These are phyloP conservation scores for Pangasianodon gigas DNA, from an alignment of 2,113 vertebrate species.

Conservation along the genomic window DNA sequence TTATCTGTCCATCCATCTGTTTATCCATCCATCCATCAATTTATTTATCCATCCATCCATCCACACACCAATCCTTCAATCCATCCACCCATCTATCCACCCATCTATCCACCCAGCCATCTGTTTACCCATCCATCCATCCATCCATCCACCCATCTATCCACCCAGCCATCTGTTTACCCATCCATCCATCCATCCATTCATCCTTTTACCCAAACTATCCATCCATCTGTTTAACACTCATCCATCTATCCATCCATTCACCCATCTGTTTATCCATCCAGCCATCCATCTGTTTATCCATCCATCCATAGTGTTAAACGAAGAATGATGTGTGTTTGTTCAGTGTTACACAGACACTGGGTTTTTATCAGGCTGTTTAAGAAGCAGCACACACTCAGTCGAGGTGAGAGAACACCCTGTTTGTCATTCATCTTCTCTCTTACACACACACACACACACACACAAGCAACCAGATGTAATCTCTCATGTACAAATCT, in stretches of 20 bases:
- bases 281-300: background rate
- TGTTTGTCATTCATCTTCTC: conserved; percentile 18
- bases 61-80: background rate
- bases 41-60: background rate
- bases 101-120: background rate
- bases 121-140: background rate
- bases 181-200: background rate
- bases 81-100: background rate
- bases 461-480: too few species aligned
- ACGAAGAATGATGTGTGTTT: background rate
- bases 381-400: background rate
- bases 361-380: conserved; percentile 1
- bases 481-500: conserved; percentile 3
- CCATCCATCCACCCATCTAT: background rate
- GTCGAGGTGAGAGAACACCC: conserved; percentile 4
- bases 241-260: background rate
- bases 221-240: background rate
- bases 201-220: background rate
- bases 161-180: background rate
- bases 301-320: background rate
- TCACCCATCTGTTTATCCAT: background rate
- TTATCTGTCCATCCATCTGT: background rate
- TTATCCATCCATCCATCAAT: background rate
- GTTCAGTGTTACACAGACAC: background rate
- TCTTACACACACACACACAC: background rate